Percentiles rank a stretch among this genome's conserved stretches.
These are phyloP conservation scores for Idaea dimidiata DNA, from an alignment of 2,888 invertebrate genomes.

Conservation along the genomic window DNA sequence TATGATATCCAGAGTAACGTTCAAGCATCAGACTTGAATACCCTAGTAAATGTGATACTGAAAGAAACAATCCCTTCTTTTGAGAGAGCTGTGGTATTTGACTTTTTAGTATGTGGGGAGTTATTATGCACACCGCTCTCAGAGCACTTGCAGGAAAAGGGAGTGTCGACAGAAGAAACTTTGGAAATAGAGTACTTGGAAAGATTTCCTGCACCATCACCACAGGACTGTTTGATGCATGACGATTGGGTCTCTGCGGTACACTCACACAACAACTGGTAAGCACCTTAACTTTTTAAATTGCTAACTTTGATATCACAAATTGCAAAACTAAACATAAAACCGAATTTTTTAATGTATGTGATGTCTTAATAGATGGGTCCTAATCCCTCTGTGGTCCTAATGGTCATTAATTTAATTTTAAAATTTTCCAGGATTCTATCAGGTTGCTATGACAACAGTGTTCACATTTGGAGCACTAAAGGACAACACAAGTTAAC, in stretches of 20 bases:
- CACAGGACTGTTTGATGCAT: slow-evolving; percentile 94
- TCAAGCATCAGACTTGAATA: slow-evolving; percentile 85
- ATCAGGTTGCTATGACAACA: slow-evolving; percentile 96
- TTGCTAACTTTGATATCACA: too few relatives aligned
- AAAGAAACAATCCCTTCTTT: slow-evolving; percentile 74
- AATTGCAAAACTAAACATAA: too few relatives aligned
- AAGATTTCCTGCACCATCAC: slow-evolving; percentile 94
- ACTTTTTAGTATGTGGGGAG: slow-evolving; percentile 93
- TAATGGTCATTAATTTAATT: background rate
- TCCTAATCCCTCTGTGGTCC: too few relatives aligned
- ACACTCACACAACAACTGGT: slow-evolving; percentile 86
- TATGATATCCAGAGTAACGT: slow-evolving; percentile 90
- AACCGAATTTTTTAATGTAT: too few relatives aligned
- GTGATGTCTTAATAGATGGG: too few relatives aligned
- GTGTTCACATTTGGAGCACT: slow-evolving; percentile 93
- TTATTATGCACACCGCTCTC: slow-evolving; percentile 86
- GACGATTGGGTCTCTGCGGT: slow-evolving; percentile 99
- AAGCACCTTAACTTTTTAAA: slow-evolving; percentile 13
- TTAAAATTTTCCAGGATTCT: slow-evolving; percentile 85
- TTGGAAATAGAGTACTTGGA: slow-evolving; percentile 96
- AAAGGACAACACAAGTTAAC: slow-evolving; percentile 92
- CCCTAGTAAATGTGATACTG: slow-evolving; percentile 89
- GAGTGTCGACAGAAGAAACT: slow-evolving; percentile 90
- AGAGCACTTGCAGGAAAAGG: slow-evolving; percentile 88
- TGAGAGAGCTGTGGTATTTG: slow-evolving; percentile 85